phyloP scores from a whole-genome alignment of 2,113 vertebrate species.

The Xiphorhynchus elegans region DNA sequence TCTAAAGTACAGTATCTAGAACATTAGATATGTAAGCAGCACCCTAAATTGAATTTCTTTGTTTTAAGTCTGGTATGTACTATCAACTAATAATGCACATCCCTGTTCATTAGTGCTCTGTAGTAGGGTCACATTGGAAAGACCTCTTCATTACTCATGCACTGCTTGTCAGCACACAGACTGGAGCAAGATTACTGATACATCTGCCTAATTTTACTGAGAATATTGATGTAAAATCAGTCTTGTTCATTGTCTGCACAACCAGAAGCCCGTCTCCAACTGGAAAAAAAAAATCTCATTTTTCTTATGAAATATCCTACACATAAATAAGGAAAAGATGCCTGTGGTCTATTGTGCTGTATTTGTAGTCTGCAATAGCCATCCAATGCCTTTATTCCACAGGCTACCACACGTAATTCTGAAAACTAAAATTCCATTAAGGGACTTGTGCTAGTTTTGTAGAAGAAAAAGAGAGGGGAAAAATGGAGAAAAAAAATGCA shows the following conservation, averaged over 20 bases:
- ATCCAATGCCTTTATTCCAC: neutral
- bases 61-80: conserved; percentile 7
- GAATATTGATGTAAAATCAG: conserved; percentile 40
- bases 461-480: neutral
- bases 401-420: neutral
- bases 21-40: neutral
- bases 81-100: conserved; percentile 14
- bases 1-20: neutral
- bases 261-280: neutral
- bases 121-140: conserved; percentile 29
- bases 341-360: neutral
- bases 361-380: neutral
- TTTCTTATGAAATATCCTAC: neutral
- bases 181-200: conserved; percentile 55
- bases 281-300: neutral
- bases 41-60: neutral
- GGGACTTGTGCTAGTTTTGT: neutral
- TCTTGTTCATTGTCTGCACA: neutral
- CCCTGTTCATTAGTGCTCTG: conserved; percentile 9
- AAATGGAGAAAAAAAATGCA: neutral
- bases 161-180: conserved; percentile 54
- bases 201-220: conserved; percentile 55
- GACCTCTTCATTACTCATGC: conserved; percentile 63
- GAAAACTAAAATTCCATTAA: neutral
- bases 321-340: neutral